Evolutionary conservation across 2,797 vertebrate species (phyloP).

Genomic region (Falco concolor): DNA sequence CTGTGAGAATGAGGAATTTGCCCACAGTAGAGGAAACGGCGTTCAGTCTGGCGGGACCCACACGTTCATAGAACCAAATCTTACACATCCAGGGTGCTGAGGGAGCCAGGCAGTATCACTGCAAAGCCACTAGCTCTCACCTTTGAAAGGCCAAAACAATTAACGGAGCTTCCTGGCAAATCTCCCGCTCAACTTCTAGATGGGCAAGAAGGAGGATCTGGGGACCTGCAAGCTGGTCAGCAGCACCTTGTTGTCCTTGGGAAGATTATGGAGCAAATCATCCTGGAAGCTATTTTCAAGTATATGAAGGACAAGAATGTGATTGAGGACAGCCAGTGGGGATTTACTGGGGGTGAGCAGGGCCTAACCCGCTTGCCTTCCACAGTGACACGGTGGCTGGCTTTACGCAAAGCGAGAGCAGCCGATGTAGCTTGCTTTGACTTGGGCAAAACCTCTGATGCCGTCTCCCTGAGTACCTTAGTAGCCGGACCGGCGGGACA

Average conservation of each 20-base stretch:
- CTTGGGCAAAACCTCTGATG: background rate
- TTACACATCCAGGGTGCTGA: background rate
- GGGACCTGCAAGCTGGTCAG: background rate
- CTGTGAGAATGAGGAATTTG: background rate
- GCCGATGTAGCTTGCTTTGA: background rate
- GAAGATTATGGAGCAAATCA: background rate
- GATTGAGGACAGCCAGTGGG: background rate
- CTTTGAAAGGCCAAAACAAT: background rate
- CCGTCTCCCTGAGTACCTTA: background rate
- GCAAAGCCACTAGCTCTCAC: background rate
- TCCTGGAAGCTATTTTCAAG: background rate
- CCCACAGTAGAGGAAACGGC: background rate
- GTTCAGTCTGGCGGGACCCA: background rate
- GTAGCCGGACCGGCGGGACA: background rate
- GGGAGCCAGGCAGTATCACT: background rate
- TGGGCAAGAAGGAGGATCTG: background rate
- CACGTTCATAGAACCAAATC: background rate
- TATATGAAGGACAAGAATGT: background rate
- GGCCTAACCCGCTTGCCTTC: background rate
- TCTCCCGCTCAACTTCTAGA: background rate
- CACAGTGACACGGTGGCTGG: background rate
- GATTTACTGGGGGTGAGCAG: background rate
- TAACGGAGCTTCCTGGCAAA: background rate
- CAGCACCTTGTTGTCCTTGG: background rate
- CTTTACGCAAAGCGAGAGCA: background rate